phyloP scores from a whole-genome alignment of 2,888 invertebrate species.

The Aleiodes testaceus region DNA sequence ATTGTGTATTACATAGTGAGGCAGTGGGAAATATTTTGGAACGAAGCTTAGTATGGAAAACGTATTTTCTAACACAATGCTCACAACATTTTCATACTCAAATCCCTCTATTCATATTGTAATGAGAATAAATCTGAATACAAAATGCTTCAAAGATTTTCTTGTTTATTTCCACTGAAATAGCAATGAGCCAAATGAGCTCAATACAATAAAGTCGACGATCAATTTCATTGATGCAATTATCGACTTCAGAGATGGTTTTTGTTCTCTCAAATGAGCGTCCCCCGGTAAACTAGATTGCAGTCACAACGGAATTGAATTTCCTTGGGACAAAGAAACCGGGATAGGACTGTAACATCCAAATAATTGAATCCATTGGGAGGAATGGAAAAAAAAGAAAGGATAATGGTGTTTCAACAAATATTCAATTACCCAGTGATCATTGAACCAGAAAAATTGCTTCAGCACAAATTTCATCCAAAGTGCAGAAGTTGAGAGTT shows the following conservation, averaged over 20 bases:
- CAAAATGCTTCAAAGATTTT: not conserved
- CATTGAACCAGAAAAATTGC: no score
- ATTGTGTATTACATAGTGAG: not conserved
- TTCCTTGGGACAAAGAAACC: conserved; percentile 8
- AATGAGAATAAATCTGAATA: not conserved
- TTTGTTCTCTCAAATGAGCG: not conserved
- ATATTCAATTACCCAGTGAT: not conserved
- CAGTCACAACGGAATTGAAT: conserved; percentile 14
- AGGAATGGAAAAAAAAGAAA: not conserved
- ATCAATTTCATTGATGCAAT: conserved; percentile 29
- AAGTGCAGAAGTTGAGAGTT: no score
- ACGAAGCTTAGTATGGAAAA: not conserved
- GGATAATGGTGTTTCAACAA: conserved; percentile 1
- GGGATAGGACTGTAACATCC: not conserved
- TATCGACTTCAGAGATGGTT: conserved; percentile 9
- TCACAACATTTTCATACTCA: not conserved
- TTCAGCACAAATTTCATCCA: no score
- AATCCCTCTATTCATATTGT: not conserved
- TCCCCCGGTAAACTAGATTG: conserved; percentile 8
- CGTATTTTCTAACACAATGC: conserved; percentile 6
- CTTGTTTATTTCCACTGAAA: not conserved
- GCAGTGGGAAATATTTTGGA: not conserved
- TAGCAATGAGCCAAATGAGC: not conserved
- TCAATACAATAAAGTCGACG: not conserved
- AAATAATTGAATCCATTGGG: conserved; percentile 6